Percentiles rank a stretch among this genome's conserved stretches.
These are phyloP conservation scores for Aplocera efformata DNA, from an alignment of 2,888 invertebrate species.

Conservation along the genomic window DNA sequence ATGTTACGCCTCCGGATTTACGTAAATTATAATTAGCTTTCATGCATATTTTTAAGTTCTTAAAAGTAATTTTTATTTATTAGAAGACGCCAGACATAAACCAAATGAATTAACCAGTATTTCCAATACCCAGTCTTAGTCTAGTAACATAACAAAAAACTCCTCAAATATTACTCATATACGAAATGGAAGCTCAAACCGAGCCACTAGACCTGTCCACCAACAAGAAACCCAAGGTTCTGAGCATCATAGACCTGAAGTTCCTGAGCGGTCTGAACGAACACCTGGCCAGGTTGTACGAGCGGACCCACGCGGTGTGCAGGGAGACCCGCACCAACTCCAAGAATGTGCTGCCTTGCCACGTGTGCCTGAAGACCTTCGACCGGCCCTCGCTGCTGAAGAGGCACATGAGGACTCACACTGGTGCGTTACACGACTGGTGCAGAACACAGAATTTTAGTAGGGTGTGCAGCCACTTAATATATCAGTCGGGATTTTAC, in stretches of 20 bases:
- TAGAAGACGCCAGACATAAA: too few species aligned
- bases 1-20: too few species aligned
- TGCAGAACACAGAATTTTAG: too few species aligned
- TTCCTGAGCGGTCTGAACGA: slow-evolving; percentile 65
- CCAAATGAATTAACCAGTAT: too few species aligned
- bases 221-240: slow-evolving; percentile 43
- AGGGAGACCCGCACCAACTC: slow-evolving; percentile 36
- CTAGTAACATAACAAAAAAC: too few species aligned
- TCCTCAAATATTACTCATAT: too few species aligned
- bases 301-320: slow-evolving; percentile 51
- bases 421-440: slow-evolving; percentile 66
- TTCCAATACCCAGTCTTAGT: too few species aligned
- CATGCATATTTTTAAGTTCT: too few species aligned
- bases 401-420: slow-evolving; percentile 84
- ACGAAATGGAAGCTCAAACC: slow-evolving; percentile 55
- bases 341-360: slow-evolving; percentile 76
- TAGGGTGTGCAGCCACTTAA: too few species aligned
- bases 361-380: slow-evolving; percentile 84
- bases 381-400: slow-evolving; percentile 85
- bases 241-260: slow-evolving; percentile 62
- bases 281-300: slow-evolving; percentile 64
- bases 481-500: too few species aligned
- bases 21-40: too few species aligned
- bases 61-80: too few species aligned
- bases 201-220: slow-evolving; percentile 68